phyloP scores from a whole-genome alignment of 2,797 vertebrate genomes.

The Monodelphis domestica region DNA sequence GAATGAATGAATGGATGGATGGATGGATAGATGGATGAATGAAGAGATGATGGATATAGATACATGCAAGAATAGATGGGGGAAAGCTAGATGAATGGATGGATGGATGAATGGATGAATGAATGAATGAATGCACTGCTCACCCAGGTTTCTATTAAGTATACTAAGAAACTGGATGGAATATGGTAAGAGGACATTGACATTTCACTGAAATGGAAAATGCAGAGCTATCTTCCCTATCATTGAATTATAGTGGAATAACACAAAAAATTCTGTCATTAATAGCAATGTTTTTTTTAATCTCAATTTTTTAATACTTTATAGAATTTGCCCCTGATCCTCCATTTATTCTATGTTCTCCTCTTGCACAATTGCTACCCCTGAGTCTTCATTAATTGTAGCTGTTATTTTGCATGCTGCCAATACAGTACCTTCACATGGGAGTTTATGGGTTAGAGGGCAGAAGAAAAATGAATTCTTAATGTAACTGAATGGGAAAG shows the following conservation, averaged over 20 bases:
- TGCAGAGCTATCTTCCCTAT: constrained; percentile 22
- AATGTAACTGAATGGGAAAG: neutral
- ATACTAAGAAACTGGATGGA: constrained; percentile 4
- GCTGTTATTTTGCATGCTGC: constrained; percentile 1
- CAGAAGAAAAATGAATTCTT: neutral
- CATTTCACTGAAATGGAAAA: constrained; percentile 55
- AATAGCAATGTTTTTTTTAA: constrained; percentile 43
- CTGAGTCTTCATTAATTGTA: constrained; percentile 20
- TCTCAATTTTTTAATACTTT: constrained; percentile 35
- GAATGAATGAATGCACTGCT: neutral
- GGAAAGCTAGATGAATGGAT: no score
- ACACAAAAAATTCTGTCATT: constrained; percentile 29
- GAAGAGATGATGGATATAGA: no score
- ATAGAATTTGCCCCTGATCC: constrained; percentile 23
- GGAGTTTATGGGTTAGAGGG: constrained; percentile 23
- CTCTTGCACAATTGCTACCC: neutral
- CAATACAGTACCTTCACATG: neutral
- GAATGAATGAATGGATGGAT: neutral
- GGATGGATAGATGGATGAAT: neutral
- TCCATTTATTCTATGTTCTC: constrained; percentile 26
- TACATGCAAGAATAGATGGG: no score
- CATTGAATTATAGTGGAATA: neutral
- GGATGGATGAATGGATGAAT: no score
- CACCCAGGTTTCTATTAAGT: constrained; percentile 7
- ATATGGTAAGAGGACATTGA: neutral